phyloP scores from a whole-genome alignment of 2,888 invertebrate genomes.

The Mythimna loreyi region DNA sequence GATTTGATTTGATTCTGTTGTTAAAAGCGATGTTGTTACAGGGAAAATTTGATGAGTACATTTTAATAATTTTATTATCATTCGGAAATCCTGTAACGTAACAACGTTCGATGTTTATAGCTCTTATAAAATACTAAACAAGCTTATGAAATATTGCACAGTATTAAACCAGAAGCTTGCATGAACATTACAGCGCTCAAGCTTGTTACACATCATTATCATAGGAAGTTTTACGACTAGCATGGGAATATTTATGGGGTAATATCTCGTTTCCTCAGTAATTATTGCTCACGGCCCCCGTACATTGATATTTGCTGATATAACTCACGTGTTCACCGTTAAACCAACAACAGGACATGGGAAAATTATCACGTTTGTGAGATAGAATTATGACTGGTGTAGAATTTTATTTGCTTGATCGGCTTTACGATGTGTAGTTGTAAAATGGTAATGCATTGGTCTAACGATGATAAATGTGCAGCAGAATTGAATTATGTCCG shows the following conservation, averaged over 20 bases:
- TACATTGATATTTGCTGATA: slow-evolving; percentile 61
- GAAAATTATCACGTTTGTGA: slow-evolving; percentile 58
- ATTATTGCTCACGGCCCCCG: slow-evolving; percentile 49
- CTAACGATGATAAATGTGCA: slow-evolving; percentile 24
- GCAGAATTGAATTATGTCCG: slow-evolving; percentile 11
- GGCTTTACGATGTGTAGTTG: slow-evolving; percentile 32
- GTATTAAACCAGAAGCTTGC: slow-evolving; percentile 37
- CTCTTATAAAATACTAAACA: slow-evolving; percentile 21
- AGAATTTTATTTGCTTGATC: slow-evolving; percentile 32
- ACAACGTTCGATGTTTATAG: slow-evolving; percentile 18
- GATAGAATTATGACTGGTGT: slow-evolving; percentile 44
- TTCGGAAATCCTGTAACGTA: not conserved
- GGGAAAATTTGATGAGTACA: not conserved
- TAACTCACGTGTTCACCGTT: slow-evolving; percentile 59
- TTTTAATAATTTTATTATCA: not conserved
- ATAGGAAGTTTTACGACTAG: slow-evolving; percentile 63
- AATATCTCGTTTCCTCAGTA: slow-evolving; percentile 67
- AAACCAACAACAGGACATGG: slow-evolving; percentile 56
- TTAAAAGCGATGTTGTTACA: not conserved
- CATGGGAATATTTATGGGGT: slow-evolving; percentile 66
- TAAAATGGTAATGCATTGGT: slow-evolving; percentile 11
- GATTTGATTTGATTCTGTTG: not conserved
- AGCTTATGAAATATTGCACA: slow-evolving; percentile 32
- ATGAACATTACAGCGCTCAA: slow-evolving; percentile 48
- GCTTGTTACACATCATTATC: slow-evolving; percentile 68